Conservation (phyloP, 2,797 vertebrate genomes). For the Lates japonicus region DNA sequence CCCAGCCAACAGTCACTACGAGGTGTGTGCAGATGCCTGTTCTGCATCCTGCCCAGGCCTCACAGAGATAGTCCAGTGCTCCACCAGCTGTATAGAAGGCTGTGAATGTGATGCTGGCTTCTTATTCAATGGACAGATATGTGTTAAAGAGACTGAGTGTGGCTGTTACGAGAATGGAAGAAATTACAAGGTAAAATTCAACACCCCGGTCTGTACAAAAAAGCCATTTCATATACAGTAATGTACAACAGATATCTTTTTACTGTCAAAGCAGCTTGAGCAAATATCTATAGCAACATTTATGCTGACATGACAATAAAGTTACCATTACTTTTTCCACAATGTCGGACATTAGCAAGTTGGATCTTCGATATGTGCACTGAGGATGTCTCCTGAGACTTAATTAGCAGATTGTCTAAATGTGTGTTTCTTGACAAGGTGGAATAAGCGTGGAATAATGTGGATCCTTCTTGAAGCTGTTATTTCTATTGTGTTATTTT, state of each 20-base stretch:
- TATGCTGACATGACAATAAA: slow-evolving; percentile 15
- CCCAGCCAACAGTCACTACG: slow-evolving; percentile 87
- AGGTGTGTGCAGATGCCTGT: slow-evolving; percentile 84
- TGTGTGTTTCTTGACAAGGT: slow-evolving; percentile 7
- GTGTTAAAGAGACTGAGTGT: slow-evolving; percentile 84
- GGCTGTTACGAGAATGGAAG: slow-evolving; percentile 87
- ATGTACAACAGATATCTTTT: neutral
- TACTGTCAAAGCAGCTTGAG: slow-evolving; percentile 7
- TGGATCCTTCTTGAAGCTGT: neutral
- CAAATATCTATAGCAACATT: neutral
- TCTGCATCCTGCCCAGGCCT: slow-evolving; percentile 83
- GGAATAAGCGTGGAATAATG: slow-evolving; percentile 23
- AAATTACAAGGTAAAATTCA: slow-evolving; percentile 84
- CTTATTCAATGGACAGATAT: slow-evolving; percentile 84
- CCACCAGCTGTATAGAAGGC: slow-evolving; percentile 83
- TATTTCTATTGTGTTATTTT: slow-evolving; percentile 1
- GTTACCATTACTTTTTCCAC: slow-evolving; percentile 3
- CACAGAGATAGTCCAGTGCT: slow-evolving; percentile 69
- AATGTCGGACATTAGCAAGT: slow-evolving; percentile 25
- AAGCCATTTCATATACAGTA: neutral
- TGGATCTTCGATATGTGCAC: slow-evolving; percentile 11
- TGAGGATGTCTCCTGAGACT: slow-evolving; percentile 18
- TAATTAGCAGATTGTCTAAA: slow-evolving; percentile 39
- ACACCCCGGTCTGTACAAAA: neutral
- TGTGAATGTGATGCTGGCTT: slow-evolving; percentile 88